Evolutionary conservation across 2,797 vertebrate species (phyloP).

Genomic region (Spea hammondii): DNA sequence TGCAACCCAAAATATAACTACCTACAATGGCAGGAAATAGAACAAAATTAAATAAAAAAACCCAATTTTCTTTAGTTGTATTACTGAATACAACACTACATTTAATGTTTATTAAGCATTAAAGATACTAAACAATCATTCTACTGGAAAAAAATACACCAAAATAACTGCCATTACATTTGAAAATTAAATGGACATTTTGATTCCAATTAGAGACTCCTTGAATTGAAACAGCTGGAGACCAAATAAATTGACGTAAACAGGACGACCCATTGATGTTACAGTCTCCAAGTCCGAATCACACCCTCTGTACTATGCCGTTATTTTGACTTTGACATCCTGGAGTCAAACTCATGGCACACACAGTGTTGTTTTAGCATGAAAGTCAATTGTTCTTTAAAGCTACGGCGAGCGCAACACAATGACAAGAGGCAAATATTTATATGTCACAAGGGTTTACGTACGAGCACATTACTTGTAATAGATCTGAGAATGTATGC

Average conservation of each 20-base stretch:
- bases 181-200: too few relatives aligned
- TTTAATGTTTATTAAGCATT: too few relatives aligned
- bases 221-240: background rate
- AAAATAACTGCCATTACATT: too few relatives aligned
- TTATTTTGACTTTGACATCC: slow-evolving; percentile 17
- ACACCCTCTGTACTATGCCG: background rate
- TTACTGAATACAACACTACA: too few relatives aligned
- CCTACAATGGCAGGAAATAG: too few relatives aligned
- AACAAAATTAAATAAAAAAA: too few relatives aligned
- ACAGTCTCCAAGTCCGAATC: background rate
- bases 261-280: slow-evolving; percentile 13
- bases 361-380: slow-evolving; percentile 7
- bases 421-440: slow-evolving; percentile 16
- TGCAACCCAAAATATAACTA: too few relatives aligned
- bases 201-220: background rate
- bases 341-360: background rate
- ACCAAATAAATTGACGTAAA: slow-evolving; percentile 3
- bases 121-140: too few relatives aligned
- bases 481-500: slow-evolving; percentile 58
- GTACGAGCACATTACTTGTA: background rate
- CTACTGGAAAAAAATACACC: too few relatives aligned
- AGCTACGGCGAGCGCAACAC: slow-evolving; percentile 4
- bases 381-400: slow-evolving; percentile 4
- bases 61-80: too few relatives aligned
- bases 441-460: background rate